Evolutionary conservation across 2,797 vertebrate genomes (phyloP), one percentile per base, ranked within the genome.

Genomic region (Pogonophryne albipinna): DNA sequence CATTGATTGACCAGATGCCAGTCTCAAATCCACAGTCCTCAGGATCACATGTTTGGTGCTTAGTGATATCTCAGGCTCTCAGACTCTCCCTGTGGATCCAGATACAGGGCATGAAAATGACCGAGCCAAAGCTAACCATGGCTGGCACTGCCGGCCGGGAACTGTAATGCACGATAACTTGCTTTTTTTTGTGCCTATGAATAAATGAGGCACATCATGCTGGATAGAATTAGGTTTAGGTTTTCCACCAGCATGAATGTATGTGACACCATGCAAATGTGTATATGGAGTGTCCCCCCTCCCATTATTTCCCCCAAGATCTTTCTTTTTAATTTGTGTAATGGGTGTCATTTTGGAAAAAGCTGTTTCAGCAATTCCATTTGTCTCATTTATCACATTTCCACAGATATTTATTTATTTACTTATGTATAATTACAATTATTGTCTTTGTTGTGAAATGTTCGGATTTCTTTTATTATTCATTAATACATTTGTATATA

Each of bases 21-120:
- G 85, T 74, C 61, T 90, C 73, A 81, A 84, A 92, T 91, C 83
- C 84, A 91, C 85, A 86, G 84, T 88, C 88, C 84, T 85, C 84
- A 87, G 80, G 91, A 91, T 91, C 90, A 88, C 90, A 91, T 89
- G 90, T 86, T 90, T 64, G 77, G 83, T 85, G 87, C 87, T 92
- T 89, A 83, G 90, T 83, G 91, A 92, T 94, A 93, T 93, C 89
- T 91, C 86, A 52, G 82, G 80, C 57, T 85, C 90, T 91, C 91
- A 90, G 90, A 91, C 82, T 72, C 74, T 92, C 90, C 87, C 92
- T 91, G 83, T 83, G 93, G 90, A 93, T 91, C 85, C 84, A 90
- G 81, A 92, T 87, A 91, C 79, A 80, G 72, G 77, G 82, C 90
- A 89, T 87, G 76, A 81, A 93, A 93, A 93, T 89, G 82, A 87